Base-by-base conservation (phyloP, 2,113 vertebrate genomes). In the Macquaria australasica region DNA sequence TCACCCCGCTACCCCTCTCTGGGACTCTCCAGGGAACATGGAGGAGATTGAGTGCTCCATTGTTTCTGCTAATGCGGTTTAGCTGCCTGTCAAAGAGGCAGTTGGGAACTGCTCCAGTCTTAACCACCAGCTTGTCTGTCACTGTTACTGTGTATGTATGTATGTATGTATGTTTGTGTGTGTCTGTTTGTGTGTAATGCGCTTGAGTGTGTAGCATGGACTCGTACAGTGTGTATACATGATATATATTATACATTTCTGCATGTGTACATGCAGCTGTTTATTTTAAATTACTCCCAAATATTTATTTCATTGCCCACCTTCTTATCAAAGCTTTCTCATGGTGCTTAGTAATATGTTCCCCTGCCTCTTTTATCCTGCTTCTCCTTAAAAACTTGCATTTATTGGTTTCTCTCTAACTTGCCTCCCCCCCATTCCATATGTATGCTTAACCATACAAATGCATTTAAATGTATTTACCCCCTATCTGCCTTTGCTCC, bases 41-140 rank as follows among this genome's bases (percentile, higher is more conserved):
- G 87, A 53, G 14, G 80, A 92, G 92, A 93, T 93, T 93, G 90
- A 92, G 93, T 85, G 85, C 81, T 87, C 84, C 88, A 93, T 94
- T 94, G 94, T 94, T 94, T 94, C 94, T 83, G 87, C 79, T 94
- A 93, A 93, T 93, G 91, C 81, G 60, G 83, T 93, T 91, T 91
- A 92, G 92, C 93, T 92, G 89, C 89, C 88, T 87, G 88, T 93
- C 90, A 93, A 86, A 91, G 83, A 90, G 76, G 70, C 89, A 55
- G 89, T 60, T 75, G 86, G 89, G 85, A 94, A 59, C 60, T 21
- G 80, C 73, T 85, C 69, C 77, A 67, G 77, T 87, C 81, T 80
- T 51, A 84, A 81, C 86, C 87, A 63, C 31, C 56, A 67, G 83
- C 67, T 59, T 77, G 86, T 84, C 71, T 81, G 83, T 79, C 82